phyloP scores from a whole-genome alignment of 2,888 invertebrate genomes.

The Anagyrus pseudococci region DNA sequence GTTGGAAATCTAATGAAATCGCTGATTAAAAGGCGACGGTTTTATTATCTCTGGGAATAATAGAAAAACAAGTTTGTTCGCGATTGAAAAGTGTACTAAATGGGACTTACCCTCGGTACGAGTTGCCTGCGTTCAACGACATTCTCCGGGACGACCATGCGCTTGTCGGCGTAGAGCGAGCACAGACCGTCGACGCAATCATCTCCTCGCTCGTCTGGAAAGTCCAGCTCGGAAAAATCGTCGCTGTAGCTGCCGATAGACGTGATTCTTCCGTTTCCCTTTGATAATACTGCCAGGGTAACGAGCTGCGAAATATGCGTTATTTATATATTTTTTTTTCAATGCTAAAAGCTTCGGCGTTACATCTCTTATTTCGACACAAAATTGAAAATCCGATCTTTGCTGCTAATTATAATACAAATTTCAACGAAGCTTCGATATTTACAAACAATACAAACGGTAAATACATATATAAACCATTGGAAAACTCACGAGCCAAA shows the following conservation, averaged over 20 bases:
- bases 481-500: slow-evolving; percentile 21
- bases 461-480: neutral
- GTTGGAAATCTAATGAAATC: no score
- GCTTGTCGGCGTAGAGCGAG: slow-evolving; percentile 32
- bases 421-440: no score
- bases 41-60: no score
- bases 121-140: slow-evolving; percentile 34
- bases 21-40: no score
- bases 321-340: no score
- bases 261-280: slow-evolving; percentile 6
- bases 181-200: slow-evolving; percentile 22
- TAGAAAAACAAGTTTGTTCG: no score
- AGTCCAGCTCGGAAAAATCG: slow-evolving; percentile 27
- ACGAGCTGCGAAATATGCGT: slow-evolving; percentile 20
- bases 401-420: no score
- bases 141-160: slow-evolving; percentile 29
- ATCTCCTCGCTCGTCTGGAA: slow-evolving; percentile 23
- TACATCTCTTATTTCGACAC: slow-evolving; percentile 37
- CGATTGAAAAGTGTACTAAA: no score
- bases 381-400: slow-evolving; percentile 42
- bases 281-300: slow-evolving; percentile 15
- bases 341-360: slow-evolving; percentile 1
- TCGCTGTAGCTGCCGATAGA: slow-evolving; percentile 32
- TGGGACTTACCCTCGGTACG: slow-evolving; percentile 32
- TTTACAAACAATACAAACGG: no score